These are phyloP conservation scores for Rhopilema esculentum DNA, from an alignment of 30 jellyfish, hydroid and myxozoan genomes.

Conservation along the genomic window DNA sequence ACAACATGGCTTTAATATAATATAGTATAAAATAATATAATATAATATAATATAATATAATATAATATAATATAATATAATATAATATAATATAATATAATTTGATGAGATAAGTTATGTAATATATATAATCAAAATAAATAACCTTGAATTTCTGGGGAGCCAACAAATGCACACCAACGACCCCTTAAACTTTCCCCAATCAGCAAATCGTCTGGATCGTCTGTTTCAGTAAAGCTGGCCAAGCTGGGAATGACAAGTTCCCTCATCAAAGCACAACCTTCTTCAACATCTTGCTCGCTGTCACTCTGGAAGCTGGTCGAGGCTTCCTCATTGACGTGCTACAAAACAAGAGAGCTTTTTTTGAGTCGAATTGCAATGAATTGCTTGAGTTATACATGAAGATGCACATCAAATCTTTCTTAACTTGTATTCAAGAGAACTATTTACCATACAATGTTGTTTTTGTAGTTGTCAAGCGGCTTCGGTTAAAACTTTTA, in stretches of 20 bases:
- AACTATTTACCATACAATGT: too few species aligned
- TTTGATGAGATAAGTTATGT: neutral
- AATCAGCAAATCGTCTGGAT: conserved; percentile 21
- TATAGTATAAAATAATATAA: too few species aligned
- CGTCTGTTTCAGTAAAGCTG: conserved; percentile 5
- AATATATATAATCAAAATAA: neutral
- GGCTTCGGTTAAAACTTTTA: too few species aligned
- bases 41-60: too few species aligned
- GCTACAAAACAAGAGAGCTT: neutral
- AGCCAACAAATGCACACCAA: conserved; percentile 55
- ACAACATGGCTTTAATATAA: neutral
- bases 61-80: too few species aligned
- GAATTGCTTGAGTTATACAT: too few species aligned
- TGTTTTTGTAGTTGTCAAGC: too few species aligned
- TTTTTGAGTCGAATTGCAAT: neutral
- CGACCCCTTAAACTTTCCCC: conserved; percentile 40
- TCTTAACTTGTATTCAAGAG: neutral
- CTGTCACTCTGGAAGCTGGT: conserved; percentile 18
- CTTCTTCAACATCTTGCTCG: conserved; percentile 24
- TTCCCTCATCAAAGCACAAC: conserved; percentile 42
- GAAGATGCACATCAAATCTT: too few species aligned
- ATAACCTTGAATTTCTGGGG: conserved; percentile 45
- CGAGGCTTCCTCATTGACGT: conserved; percentile 50
- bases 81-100: too few species aligned
- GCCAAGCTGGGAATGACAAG: conserved; percentile 53